These are phyloP conservation scores for Gambelia wislizenii DNA, from an alignment of 2,797 vertebrate species.

Conservation along the genomic window DNA sequence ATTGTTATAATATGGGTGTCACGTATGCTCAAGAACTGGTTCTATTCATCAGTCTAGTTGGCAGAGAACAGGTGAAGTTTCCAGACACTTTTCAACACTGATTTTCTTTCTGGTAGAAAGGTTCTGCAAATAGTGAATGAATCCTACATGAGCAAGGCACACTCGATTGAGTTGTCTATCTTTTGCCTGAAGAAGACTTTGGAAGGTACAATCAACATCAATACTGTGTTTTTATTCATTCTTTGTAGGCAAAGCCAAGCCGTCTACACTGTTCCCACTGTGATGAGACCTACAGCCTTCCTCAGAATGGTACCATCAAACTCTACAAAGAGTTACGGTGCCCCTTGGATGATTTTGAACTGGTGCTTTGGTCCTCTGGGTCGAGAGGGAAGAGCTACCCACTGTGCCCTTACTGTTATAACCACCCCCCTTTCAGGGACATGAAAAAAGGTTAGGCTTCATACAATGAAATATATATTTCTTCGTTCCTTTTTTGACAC, in stretches of 20 bases:
- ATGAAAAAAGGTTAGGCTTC: slow-evolving; percentile 93
- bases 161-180: too few relatives aligned
- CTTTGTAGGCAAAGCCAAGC: slow-evolving; percentile 91
- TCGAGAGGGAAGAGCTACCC: slow-evolving; percentile 95
- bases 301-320: slow-evolving; percentile 96
- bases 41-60: not conserved
- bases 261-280: slow-evolving; percentile 98
- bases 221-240: slow-evolving; percentile 3
- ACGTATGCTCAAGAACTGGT: not conserved
- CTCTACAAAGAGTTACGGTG: slow-evolving; percentile 97
- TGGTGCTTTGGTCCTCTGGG: slow-evolving; percentile 96
- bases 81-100: not conserved
- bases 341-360: slow-evolving; percentile 95
- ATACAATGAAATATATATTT: not conserved
- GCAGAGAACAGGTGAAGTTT: not conserved
- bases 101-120: not conserved
- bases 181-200: not conserved
- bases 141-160: not conserved
- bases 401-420: slow-evolving; percentile 95
- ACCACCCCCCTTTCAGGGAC: slow-evolving; percentile 96
- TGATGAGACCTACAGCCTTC: slow-evolving; percentile 96
- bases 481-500: not conserved
- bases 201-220: not conserved
- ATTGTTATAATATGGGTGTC: not conserved
- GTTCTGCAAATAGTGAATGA: not conserved